Evolutionary conservation across 2,113 vertebrate species (phyloP), one percentile per base, ranked within the genome.

Genomic region (Pelecanoides urinatrix): DNA sequence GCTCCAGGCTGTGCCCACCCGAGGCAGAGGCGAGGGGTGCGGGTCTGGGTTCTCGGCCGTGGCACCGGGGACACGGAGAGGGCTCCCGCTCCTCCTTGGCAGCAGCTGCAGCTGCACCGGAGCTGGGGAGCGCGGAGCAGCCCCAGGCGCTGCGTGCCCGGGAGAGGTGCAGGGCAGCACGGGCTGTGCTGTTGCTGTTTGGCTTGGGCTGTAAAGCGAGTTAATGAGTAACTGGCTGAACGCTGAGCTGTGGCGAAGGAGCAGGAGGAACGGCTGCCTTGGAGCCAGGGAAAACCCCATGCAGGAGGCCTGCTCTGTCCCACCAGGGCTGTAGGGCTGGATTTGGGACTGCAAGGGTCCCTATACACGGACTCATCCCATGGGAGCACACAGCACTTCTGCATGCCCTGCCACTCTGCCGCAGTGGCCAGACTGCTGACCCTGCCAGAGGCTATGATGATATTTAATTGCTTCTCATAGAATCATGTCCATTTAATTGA

Each of bases 211-310:
- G 34, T 88, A 90, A 93, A 90, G 17, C 0, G 2, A 70, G 95
- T 95, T 81, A 96, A 92, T 93, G 75, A 85, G 58, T 94, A 92
- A 95, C 91, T 4, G 55, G 42, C 63, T n/a, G 44, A 83, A 42
- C 1, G 5, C 56, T 3, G 49, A 42, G 67, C 66, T 16, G 55
- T 1, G 21, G 59, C 50, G 4, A 7, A 9, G 56, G 40, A 72
- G 45, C 10, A 4, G 38, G 63, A 56, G 36, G 38, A 59, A 16
- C 1, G 5, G 50, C 55, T 73, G 75, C 58, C n/a, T 21, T 10
- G 34, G 55, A 71, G 56, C 27, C 25, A 19, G 84, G 63, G 65
- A 40, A 42, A 66, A 13, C 14, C 45, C 30, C 25, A 5, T 0
- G 3, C 38, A 11, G 65, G 18, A 25, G 13, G 42, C 21, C 23